Evolutionary conservation across 2,888 invertebrate species (phyloP).

Genomic region (Apotomis capreana): DNA sequence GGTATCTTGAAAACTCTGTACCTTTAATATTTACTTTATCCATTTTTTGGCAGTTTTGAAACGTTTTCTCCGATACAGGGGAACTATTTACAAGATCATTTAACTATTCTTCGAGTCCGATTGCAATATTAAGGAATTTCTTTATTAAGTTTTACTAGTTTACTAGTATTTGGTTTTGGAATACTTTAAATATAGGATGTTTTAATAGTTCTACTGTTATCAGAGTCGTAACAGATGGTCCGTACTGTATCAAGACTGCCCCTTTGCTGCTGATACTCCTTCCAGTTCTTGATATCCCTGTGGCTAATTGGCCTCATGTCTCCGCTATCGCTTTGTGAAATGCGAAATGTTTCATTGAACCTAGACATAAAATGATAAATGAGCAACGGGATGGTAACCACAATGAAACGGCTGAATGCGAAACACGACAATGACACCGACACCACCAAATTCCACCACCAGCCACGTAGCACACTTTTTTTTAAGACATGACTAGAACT

Average conservation of each 20-base stretch:
- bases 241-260: conserved; percentile 62
- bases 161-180: background rate
- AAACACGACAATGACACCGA: conserved; percentile 2
- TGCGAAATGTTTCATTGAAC: conserved; percentile 59
- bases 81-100: conserved; percentile 10
- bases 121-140: background rate
- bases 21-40: conserved; percentile 33
- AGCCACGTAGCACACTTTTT: too few relatives aligned
- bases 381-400: conserved; percentile 10
- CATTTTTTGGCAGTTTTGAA: conserved; percentile 14
- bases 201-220: conserved; percentile 48
- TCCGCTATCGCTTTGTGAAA: conserved; percentile 48
- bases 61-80: conserved; percentile 28
- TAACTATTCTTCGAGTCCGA: background rate
- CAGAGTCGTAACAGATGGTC: conserved; percentile 52
- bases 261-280: conserved; percentile 52
- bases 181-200: conserved; percentile 30
- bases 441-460: background rate
- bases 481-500: too few relatives aligned
- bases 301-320: conserved; percentile 50
- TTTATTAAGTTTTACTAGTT: background rate
- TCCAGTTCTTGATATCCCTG: conserved; percentile 49
- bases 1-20: conserved; percentile 31
- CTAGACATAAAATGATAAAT: conserved; percentile 55
- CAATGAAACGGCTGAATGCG: background rate